These are phyloP conservation scores for Chalcosyrphus nemorum DNA, from an alignment of 2,888 invertebrate genomes.

Conservation along the genomic window DNA sequence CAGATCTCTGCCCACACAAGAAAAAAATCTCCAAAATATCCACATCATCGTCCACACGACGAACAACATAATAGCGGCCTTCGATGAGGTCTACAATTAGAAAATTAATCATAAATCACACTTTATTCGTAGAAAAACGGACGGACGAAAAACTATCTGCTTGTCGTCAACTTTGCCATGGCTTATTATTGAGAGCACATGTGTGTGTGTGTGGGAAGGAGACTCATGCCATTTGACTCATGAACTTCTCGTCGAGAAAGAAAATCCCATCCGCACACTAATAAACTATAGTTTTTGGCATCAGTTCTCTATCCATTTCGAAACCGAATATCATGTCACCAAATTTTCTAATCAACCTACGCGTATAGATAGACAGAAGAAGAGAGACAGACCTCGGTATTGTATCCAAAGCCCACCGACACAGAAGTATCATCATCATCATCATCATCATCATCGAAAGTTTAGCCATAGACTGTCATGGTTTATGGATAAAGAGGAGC, in stretches of 20 bases:
- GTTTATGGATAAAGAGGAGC: slow-evolving; percentile 16
- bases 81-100: slow-evolving; percentile 43
- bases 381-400: too few species aligned
- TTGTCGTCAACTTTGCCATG: slow-evolving; percentile 1
- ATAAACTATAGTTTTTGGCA: slow-evolving; percentile 58
- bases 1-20: not conserved
- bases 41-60: not conserved
- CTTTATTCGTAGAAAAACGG: slow-evolving; percentile 22
- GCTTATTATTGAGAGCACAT: not conserved
- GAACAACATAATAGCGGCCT: not conserved
- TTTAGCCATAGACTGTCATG: slow-evolving; percentile 37
- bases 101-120: slow-evolving; percentile 53
- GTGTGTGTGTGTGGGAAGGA: slow-evolving; percentile 43
- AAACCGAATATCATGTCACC: slow-evolving; percentile 18
- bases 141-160: not conserved
- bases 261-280: slow-evolving; percentile 28
- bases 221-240: slow-evolving; percentile 38
- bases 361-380: slow-evolving; percentile 1
- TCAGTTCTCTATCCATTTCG: slow-evolving; percentile 17
- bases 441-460: slow-evolving; percentile 28
- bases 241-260: slow-evolving; percentile 6
- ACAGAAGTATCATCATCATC: slow-evolving; percentile 45
- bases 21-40: not conserved
- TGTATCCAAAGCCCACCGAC: too few species aligned
- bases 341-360: slow-evolving; percentile 53